Percentiles rank a stretch among this genome's conserved stretches.
These are phyloP conservation scores for Solea senegalensis DNA, from an alignment of 2,113 vertebrate species.

Conservation along the genomic window DNA sequence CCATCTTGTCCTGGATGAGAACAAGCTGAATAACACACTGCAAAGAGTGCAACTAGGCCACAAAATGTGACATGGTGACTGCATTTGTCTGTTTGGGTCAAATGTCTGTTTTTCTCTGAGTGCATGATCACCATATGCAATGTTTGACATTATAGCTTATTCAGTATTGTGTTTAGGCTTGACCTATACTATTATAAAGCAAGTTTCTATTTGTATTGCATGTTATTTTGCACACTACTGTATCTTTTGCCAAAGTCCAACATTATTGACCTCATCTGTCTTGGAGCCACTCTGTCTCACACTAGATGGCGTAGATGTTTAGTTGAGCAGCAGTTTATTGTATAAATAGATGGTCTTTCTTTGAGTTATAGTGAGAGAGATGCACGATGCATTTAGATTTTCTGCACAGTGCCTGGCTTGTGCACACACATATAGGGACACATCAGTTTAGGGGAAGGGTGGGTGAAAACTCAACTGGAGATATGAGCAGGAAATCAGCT, in stretches of 20 bases:
- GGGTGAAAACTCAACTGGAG: constrained; percentile 56
- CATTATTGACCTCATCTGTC: constrained; percentile 57
- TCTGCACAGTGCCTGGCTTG: constrained; percentile 13
- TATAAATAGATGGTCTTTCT: constrained; percentile 33
- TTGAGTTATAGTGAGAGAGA: constrained; percentile 40
- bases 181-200: constrained; percentile 18
- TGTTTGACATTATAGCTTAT: constrained; percentile 24
- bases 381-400: constrained; percentile 10
- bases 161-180: constrained; percentile 40
- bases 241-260: constrained; percentile 36
- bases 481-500: constrained; percentile 70
- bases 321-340: constrained; percentile 37
- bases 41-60: constrained; percentile 8
- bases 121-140: constrained; percentile 23
- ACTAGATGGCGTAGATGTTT: constrained; percentile 45
- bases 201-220: constrained; percentile 30
- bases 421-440: constrained; percentile 31
- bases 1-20: constrained; percentile 31
- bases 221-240: constrained; percentile 42
- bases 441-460: constrained; percentile 35
- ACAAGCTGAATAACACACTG: constrained; percentile 26
- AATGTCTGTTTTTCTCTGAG: constrained; percentile 36
- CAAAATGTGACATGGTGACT: constrained; percentile 42
- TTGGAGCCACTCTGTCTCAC: constrained; percentile 50
- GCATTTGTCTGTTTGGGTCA: constrained; percentile 48